phyloP scores from a whole-genome alignment of 2,797 vertebrate species.

The Enteromius mattozi region DNA sequence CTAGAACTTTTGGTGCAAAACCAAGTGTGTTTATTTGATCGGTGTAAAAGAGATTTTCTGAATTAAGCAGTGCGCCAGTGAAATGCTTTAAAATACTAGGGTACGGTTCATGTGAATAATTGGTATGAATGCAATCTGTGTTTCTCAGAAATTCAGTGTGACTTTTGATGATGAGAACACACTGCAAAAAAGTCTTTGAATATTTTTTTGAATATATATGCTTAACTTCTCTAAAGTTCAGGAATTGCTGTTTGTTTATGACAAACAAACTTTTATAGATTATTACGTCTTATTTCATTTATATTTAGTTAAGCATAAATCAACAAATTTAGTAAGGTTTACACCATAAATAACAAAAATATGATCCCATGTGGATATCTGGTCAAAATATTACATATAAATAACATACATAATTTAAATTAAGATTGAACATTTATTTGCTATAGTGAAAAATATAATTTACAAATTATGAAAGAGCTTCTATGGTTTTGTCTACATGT shows the following conservation, averaged over 20 bases:
- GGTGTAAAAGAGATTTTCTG: not conserved
- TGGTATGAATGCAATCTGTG: not conserved
- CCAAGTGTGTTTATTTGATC: not conserved
- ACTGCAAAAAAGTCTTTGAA: too few species aligned
- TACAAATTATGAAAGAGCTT: too few species aligned
- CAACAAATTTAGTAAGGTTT: not conserved
- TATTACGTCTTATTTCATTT: not conserved
- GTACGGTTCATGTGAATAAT: not conserved
- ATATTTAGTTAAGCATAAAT: not conserved
- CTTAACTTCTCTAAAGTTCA: not conserved
- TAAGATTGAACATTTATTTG: too few species aligned
- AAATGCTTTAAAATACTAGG: not conserved
- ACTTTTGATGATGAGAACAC: not conserved
- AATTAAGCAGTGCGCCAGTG: not conserved
- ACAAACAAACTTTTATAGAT: not conserved
- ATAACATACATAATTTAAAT: not conserved
- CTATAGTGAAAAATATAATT: too few species aligned
- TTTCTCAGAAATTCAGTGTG: not conserved
- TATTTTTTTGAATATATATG: not conserved
- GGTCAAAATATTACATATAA: not conserved
- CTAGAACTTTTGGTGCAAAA: not conserved
- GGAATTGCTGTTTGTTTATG: not conserved
- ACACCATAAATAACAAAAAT: not conserved
- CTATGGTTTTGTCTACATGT: not conserved
- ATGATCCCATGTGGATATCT: not conserved